These are phyloP conservation scores for Drosophila stalkeri DNA, from an alignment of 2,888 invertebrate species.

Conservation along the genomic window DNA sequence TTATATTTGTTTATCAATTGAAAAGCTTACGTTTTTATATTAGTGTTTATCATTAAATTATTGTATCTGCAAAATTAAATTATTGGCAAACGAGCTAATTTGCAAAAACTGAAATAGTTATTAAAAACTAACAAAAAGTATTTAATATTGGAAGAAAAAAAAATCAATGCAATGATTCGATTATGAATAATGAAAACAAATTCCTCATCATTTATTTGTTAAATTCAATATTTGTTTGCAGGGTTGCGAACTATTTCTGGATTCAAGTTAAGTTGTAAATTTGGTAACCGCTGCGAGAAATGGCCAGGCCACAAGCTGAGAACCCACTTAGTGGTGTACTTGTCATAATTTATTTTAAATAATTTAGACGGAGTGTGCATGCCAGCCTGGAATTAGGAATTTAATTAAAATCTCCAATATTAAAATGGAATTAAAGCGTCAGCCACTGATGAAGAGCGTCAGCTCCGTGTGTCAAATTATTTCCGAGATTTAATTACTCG, in stretches of 20 bases:
- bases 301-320: conserved; percentile 51
- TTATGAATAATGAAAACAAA: not conserved
- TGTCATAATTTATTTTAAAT: conserved; percentile 64
- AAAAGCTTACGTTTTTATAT: conserved; percentile 1
- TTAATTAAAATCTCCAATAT: conserved; percentile 74
- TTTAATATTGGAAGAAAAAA: not conserved
- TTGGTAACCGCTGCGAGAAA: conserved; percentile 54
- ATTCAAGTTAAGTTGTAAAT: not conserved
- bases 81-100: too few relatives aligned
- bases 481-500: conserved; percentile 72
- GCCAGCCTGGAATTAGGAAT: conserved; percentile 61
- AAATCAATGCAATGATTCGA: not conserved
- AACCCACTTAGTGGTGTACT: conserved; percentile 44
- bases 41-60: conserved; percentile 9
- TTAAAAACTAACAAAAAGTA: not conserved
- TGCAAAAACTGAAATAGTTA: not conserved
- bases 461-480: conserved; percentile 70
- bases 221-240: not conserved
- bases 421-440: conserved; percentile 70
- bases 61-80: conserved; percentile 3
- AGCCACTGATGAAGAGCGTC: conserved; percentile 52
- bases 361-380: conserved; percentile 59
- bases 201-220: not conserved
- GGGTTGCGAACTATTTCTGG: not conserved
- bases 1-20: conserved; percentile 28